Evolutionary conservation across 2,888 invertebrate species (phyloP), one percentile per base, ranked within the genome.

Genomic region (Diabrotica balteata): DNA sequence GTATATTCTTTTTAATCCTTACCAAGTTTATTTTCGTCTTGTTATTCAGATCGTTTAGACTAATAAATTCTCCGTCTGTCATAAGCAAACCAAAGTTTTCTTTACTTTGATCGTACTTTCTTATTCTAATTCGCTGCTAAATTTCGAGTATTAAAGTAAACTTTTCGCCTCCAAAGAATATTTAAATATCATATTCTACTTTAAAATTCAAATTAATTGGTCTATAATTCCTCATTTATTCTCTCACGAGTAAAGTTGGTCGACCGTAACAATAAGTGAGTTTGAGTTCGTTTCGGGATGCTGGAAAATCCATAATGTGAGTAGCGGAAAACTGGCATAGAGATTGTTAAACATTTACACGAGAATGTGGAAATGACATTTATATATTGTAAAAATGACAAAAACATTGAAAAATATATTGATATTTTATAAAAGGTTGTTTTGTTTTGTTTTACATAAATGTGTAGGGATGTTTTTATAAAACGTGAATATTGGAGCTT

Each of bases 201-300:
- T 78, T 77, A 77, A 77, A 77, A 77, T 77, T 78, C 75, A 77
- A 78, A 78, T 78, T 78, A 78, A 78, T 77, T 75, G 77, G 74
- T 75, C 77, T 74, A 75, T 79, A 77, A 76, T 78, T 78, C 70
- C 74, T 76, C 74, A 73, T 75, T 75, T 80, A 81, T 82, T 81
- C 42, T 87, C 87, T 55, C 87, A 93, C 93, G 93, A 93, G 85
- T 93, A 93, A 81, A 88, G 90, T 72, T 88, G 90, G 50, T 92
- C 93, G 81, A 95, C 95, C 85, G 87, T 92, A 78, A 95, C 95
- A 73, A 89, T 92, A 81, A 95, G 95, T 81, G 92, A 92, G 84
- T 88, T 95, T 85, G 93, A 91, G 84, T 94, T 95, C 86, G 92
- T 93, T 79, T 95, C 95, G 66, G 91, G 95, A 96, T 85, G 93